Percentiles rank a stretch among this genome's conserved stretches.
Evolutionary conservation across 2,888 invertebrate species (phyloP).

Genomic region (Antitype chi): DNA sequence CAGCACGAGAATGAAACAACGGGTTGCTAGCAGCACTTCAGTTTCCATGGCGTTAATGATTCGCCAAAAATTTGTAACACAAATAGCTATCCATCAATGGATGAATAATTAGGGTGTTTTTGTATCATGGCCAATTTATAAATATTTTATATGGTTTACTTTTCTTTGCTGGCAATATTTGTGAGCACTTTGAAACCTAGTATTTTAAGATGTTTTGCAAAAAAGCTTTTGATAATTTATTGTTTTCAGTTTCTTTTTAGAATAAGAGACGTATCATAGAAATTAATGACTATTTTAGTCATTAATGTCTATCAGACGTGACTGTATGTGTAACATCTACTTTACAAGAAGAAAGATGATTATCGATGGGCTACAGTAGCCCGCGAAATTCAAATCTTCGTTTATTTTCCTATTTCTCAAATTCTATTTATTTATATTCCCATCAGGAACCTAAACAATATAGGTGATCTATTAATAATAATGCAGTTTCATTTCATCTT

Average conservation of each 20-base stretch:
- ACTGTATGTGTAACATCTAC: neutral
- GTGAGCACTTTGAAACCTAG: neutral
- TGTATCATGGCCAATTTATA: slow-evolving; percentile 9
- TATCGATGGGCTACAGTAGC: too few relatives aligned
- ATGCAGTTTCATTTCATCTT: too few relatives aligned
- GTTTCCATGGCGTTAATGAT: neutral
- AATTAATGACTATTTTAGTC: too few relatives aligned
- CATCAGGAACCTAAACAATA: too few relatives aligned
- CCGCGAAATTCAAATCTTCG: neutral
- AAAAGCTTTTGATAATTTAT: too few relatives aligned
- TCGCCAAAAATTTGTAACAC: neutral
- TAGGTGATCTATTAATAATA: too few relatives aligned
- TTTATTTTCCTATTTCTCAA: neutral
- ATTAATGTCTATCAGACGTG: too few relatives aligned
- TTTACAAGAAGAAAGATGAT: neutral
- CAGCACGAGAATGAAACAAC: neutral
- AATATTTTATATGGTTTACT: neutral
- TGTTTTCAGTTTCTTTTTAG: neutral
- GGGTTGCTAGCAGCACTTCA: neutral
- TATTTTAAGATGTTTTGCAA: neutral
- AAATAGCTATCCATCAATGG: neutral
- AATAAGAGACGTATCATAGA: neutral
- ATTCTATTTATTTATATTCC: neutral
- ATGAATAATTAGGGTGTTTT: fast-evolving
- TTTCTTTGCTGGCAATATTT: neutral